phyloP scores from a whole-genome alignment of 2,113 vertebrate species.

The Scomber scombrus region DNA sequence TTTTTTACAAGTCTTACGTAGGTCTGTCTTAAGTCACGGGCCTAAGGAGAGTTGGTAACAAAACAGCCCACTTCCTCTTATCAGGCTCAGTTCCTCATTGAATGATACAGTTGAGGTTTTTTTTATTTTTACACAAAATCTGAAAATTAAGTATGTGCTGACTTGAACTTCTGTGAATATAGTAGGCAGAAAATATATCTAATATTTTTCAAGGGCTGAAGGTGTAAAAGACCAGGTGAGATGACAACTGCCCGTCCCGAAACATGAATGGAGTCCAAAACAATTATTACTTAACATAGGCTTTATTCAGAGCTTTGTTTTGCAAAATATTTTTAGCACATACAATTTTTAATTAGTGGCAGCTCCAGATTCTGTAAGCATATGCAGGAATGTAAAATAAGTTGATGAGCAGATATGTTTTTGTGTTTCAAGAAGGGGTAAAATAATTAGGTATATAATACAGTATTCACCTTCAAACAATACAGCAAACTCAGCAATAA shows the following conservation, averaged over 20 bases:
- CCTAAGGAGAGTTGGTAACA: too few species aligned
- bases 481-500: slow-evolving; percentile 20
- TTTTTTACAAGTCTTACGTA: too few species aligned
- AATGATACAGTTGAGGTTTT: background rate
- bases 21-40: too few species aligned
- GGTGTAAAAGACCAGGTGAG: background rate
- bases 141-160: background rate
- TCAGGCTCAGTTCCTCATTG: slow-evolving; percentile 4
- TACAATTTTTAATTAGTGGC: slow-evolving; percentile 33
- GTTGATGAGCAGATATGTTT: slow-evolving; percentile 20
- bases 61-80: slow-evolving; percentile 7
- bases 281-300: slow-evolving; percentile 28
- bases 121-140: background rate
- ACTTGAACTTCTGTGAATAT: background rate
- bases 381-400: slow-evolving; percentile 65
- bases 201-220: background rate
- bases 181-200: background rate
- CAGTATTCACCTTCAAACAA: slow-evolving; percentile 34
- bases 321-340: slow-evolving; percentile 61
- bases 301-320: slow-evolving; percentile 73
- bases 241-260: background rate
- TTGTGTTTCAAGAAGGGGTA: slow-evolving; percentile 21
- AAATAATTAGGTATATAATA: slow-evolving; percentile 19
- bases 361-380: slow-evolving; percentile 57
- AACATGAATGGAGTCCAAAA: slow-evolving; percentile 33